These are phyloP conservation scores for Trissoscelio sp. DNA, from an alignment of 2,888 invertebrate genomes.

Conservation along the genomic window DNA sequence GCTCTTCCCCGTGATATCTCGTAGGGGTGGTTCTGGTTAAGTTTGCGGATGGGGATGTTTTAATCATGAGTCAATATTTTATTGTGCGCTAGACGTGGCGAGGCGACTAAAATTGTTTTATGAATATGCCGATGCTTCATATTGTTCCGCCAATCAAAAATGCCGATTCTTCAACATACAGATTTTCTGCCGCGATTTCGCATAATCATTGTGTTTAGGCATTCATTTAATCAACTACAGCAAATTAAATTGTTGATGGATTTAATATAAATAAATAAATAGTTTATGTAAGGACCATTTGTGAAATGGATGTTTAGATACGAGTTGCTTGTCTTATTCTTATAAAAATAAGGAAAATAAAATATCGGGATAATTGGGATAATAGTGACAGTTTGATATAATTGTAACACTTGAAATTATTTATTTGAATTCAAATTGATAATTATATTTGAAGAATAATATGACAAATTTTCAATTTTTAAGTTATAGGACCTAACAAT, in stretches of 20 bases:
- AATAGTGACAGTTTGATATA: too few relatives aligned
- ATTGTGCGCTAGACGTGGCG: conserved; percentile 51
- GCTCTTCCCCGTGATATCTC: conserved; percentile 60
- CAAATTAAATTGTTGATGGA: not conserved
- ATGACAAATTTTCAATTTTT: too few relatives aligned
- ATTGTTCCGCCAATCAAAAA: conserved; percentile 42
- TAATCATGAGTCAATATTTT: conserved; percentile 68
- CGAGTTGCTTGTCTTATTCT: too few relatives aligned
- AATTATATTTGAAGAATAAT: too few relatives aligned
- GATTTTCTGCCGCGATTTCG: not conserved
- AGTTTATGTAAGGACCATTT: too few relatives aligned
- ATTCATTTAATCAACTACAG: not conserved
- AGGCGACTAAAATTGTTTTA: conserved; percentile 55
- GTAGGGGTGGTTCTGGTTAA: conserved; percentile 68
- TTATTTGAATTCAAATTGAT: too few relatives aligned
- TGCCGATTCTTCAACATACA: not conserved
- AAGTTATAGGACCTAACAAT: too few relatives aligned
- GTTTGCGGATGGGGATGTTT: conserved; percentile 61
- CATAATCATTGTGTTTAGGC: not conserved
- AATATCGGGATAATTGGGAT: too few relatives aligned
- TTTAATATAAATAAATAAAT: too few relatives aligned
- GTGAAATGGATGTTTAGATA: too few relatives aligned
- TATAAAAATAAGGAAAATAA: too few relatives aligned
- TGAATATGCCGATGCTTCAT: conserved; percentile 30
- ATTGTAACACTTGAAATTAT: too few relatives aligned